phyloP scores from a whole-genome alignment of 2,888 invertebrate species.

The Caenorhabditis sp. region DNA sequence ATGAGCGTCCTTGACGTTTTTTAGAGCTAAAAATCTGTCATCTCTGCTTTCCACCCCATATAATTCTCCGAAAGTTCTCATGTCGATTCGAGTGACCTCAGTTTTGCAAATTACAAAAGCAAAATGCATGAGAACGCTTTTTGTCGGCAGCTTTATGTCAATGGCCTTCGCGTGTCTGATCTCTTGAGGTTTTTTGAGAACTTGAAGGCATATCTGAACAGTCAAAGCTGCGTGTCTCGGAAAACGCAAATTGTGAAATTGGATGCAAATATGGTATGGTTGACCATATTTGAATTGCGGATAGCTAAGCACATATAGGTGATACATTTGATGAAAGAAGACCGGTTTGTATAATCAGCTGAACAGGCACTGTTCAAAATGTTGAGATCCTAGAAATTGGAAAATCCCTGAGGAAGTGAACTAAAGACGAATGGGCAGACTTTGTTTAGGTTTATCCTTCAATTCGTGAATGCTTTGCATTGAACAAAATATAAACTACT shows the following conservation, averaged over 20 bases:
- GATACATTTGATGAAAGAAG: constrained; percentile 36
- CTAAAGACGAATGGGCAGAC: too few relatives aligned
- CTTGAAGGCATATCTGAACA: too few relatives aligned
- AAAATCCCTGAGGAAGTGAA: too few relatives aligned
- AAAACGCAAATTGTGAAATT: neutral
- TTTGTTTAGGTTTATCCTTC: too few relatives aligned
- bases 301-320: constrained; percentile 40
- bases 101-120: constrained; percentile 17
- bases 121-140: constrained; percentile 30
- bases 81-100: constrained; percentile 20
- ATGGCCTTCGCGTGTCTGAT: constrained; percentile 23
- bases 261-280: constrained; percentile 14
- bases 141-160: constrained; percentile 23
- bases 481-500: too few relatives aligned
- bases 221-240: too few relatives aligned
- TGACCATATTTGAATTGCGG: constrained; percentile 50
- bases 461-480: neutral
- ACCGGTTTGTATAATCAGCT: constrained; percentile 50
- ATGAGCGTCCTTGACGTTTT: constrained; percentile 12
- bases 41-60: constrained; percentile 7
- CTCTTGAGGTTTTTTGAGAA: neutral
- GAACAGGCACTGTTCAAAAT: constrained; percentile 28
- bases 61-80: constrained; percentile 6
- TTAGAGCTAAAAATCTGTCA: neutral
- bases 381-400: constrained; percentile 10